A percentile compares a stretch with the other conserved stretches of the same genome.
Evolutionary conservation across 2,797 vertebrate species (phyloP).

Genomic region (Protonibea diacanthus): DNA sequence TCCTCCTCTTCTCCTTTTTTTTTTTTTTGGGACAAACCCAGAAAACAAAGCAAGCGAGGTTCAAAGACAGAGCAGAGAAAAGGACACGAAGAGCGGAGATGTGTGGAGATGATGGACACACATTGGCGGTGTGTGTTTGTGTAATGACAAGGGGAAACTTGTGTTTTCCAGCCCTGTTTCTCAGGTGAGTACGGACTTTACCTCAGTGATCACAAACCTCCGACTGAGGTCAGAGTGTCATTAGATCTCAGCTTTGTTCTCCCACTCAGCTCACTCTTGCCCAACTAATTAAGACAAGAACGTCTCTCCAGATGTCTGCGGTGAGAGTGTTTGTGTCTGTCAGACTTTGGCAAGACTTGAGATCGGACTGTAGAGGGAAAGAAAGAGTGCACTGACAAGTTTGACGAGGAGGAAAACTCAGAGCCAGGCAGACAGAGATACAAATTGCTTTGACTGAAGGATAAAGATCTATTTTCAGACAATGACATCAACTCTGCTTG

Average conservation of each 20-base stretch:
- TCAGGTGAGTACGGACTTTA: slow-evolving; percentile 42
- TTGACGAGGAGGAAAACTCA: slow-evolving; percentile 38
- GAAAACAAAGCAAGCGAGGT: slow-evolving; percentile 71
- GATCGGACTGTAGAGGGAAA: neutral
- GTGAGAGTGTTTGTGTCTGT: slow-evolving; percentile 31
- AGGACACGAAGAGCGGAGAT: slow-evolving; percentile 40
- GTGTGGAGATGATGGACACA: slow-evolving; percentile 49
- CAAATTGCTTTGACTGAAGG: slow-evolving; percentile 42
- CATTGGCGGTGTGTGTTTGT: slow-evolving; percentile 22
- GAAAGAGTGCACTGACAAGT: slow-evolving; percentile 57
- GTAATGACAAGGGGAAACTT: slow-evolving; percentile 67
- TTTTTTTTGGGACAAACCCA: slow-evolving; percentile 39
- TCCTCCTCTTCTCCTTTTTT: slow-evolving; percentile 15
- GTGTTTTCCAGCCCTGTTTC: slow-evolving; percentile 39
- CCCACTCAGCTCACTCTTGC: neutral
- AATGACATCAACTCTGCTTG: slow-evolving; percentile 35
- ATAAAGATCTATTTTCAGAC: slow-evolving; percentile 52
- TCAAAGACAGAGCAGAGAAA: slow-evolving; percentile 69
- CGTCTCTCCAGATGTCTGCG: slow-evolving; percentile 26
- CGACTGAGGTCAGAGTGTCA: slow-evolving; percentile 30
- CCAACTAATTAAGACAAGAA: slow-evolving; percentile 48
- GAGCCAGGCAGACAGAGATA: slow-evolving; percentile 1
- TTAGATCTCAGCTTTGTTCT: slow-evolving; percentile 62
- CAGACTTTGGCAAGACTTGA: slow-evolving; percentile 11
- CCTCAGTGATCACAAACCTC: slow-evolving; percentile 57